phyloP scores from a whole-genome alignment of 2,888 invertebrate genomes.

The Drymonia ruficornis region DNA sequence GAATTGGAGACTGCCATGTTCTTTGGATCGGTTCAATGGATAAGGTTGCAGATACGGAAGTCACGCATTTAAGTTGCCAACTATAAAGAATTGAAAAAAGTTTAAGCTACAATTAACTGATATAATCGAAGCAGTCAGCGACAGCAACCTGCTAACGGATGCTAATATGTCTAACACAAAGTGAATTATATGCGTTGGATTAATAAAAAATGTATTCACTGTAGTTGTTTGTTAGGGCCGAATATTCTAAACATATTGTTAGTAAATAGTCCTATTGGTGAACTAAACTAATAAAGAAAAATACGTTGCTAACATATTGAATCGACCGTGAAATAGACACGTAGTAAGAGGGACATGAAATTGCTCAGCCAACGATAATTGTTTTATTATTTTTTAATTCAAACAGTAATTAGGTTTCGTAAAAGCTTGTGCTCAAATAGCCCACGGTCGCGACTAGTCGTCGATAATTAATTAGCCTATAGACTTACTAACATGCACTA shows the following conservation, averaged over 20 bases:
- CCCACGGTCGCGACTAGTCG: slow-evolving; percentile 10
- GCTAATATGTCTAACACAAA: too few relatives aligned
- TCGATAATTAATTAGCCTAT: slow-evolving; percentile 5
- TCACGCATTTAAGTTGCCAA: slow-evolving; percentile 9
- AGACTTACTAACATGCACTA: neutral
- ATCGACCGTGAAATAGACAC: slow-evolving; percentile 16
- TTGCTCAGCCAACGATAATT: slow-evolving; percentile 10
- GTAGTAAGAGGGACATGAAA: slow-evolving; percentile 11
- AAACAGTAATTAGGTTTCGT: slow-evolving; percentile 11
- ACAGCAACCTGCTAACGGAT: neutral
- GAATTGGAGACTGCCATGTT: slow-evolving; percentile 3
- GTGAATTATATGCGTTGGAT: too few relatives aligned
- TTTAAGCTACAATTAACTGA: neutral
- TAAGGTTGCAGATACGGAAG: slow-evolving; percentile 14
- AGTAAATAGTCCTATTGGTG: too few relatives aligned
- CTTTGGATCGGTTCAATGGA: slow-evolving; percentile 5
- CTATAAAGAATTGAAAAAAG: slow-evolving; percentile 4
- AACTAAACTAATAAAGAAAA: too few relatives aligned
- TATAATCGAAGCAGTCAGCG: neutral
- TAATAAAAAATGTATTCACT: too few relatives aligned
- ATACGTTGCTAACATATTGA: slow-evolving; percentile 5
- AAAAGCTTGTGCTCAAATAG: slow-evolving; percentile 8
- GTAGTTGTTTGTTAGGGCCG: too few relatives aligned
- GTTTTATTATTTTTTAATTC: slow-evolving; percentile 16
- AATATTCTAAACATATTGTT: too few relatives aligned